Base-by-base conservation (phyloP, 2,113 vertebrate species). In the Canis aureus region DNA sequence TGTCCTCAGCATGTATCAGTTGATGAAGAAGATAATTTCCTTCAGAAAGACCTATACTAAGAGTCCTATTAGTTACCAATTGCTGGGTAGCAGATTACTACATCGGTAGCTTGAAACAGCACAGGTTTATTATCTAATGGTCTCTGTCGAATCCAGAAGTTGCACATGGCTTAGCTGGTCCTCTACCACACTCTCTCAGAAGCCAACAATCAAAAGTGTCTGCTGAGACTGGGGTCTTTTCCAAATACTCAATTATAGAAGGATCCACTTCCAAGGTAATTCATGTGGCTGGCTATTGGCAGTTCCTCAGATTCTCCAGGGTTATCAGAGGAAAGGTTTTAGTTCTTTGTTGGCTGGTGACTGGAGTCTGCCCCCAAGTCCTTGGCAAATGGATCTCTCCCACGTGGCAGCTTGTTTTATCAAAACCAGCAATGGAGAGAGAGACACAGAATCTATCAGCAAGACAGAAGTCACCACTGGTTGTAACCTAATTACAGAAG, bases 301-400 rank as follows among this genome's bases (percentile, higher is more conserved):
- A 79, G 15, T 2, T 51, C 11, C 49, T 90, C 74, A 25, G 10
- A 20, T 83, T 27, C 55, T 84, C 10, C 23, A 38, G 27, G 22
- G 25, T 49, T 84, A 17, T 59, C 10, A 11, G 12, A 66, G 1
- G 23, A 32, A 57, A 3, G 25, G 27, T 25, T 4, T 25, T 17
- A 5, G 11, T 35, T 71, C 35, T 16, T 29, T 67, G 29, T 0
- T 60, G 38, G 3, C 20, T 62, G 4, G 8, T 73, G 23, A 8
- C n/a, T 38, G 2, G 11, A 60, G 2, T 67, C 4, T 16, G 3
- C 15, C 60, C 32, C 9, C 12, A 9, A 16, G 5, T 12, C 4
- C 3, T 73, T 27, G 7, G n/a, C 35, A 20, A 9, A 17, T 6
- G 3, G 38, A 1, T 5, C 16, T 20, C 3, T 74, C 9, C 59